phyloP scores from a whole-genome alignment of 2,888 invertebrate genomes.

The Drosophila demipolita region DNA sequence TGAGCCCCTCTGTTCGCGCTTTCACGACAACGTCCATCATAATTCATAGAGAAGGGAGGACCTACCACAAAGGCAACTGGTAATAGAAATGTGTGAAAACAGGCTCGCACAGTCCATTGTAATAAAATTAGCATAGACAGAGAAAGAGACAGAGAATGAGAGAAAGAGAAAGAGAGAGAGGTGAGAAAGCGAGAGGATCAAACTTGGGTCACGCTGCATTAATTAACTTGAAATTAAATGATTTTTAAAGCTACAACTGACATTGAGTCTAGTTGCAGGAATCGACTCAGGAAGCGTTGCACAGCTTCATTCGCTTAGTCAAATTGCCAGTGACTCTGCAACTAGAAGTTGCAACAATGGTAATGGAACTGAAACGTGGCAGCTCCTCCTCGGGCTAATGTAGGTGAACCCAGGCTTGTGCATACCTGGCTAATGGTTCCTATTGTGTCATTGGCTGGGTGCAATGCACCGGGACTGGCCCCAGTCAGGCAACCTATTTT shows the following conservation, averaged over 20 bases:
- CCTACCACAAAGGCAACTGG: slow-evolving; percentile 19
- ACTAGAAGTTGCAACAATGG: slow-evolving; percentile 27
- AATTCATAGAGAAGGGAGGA: slow-evolving; percentile 54
- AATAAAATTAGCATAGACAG: slow-evolving; percentile 72
- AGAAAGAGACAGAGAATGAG: neutral
- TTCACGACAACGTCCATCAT: slow-evolving; percentile 73
- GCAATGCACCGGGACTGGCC: slow-evolving; percentile 40
- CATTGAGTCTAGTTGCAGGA: slow-evolving; percentile 13
- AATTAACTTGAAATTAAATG: slow-evolving; percentile 60
- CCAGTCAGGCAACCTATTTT: slow-evolving; percentile 59
- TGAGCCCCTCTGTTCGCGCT: slow-evolving; percentile 40
- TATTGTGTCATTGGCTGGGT: slow-evolving; percentile 39
- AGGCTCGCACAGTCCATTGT: slow-evolving; percentile 39
- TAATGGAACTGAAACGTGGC: slow-evolving; percentile 21
- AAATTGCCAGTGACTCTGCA: slow-evolving; percentile 32
- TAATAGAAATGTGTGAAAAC: slow-evolving; percentile 12
- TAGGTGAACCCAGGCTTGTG: slow-evolving; percentile 48
- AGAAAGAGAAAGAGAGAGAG: neutral
- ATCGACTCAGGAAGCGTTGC: slow-evolving; percentile 40
- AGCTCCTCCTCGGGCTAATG: slow-evolving; percentile 28
- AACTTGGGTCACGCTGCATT: slow-evolving; percentile 52
- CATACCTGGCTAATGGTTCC: slow-evolving; percentile 18
- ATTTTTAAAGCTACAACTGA: slow-evolving; percentile 20
- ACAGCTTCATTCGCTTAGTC: slow-evolving; percentile 45
- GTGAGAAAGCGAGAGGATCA: neutral